phyloP scores from a whole-genome alignment of 30 jellyfish, hydroid and myxozoan species.

The Mastigias papua region DNA sequence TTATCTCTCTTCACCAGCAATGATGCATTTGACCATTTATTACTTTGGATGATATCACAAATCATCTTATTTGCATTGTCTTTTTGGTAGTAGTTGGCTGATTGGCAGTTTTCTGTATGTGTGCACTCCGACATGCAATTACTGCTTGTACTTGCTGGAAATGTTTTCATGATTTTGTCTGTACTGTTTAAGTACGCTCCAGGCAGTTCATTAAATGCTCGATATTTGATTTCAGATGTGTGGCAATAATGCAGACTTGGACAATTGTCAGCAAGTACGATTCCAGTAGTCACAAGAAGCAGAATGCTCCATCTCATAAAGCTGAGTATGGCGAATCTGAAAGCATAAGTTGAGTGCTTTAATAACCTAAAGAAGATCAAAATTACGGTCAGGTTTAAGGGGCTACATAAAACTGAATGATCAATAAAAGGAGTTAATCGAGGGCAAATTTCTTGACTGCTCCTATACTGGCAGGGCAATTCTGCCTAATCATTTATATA shows the following conservation, averaged over 20 bases:
- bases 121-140: conserved; percentile 40
- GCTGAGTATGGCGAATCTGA: too few relatives aligned
- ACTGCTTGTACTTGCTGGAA: not conserved
- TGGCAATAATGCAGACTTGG: conserved; percentile 44
- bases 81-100: not conserved
- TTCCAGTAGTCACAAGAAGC: too few relatives aligned
- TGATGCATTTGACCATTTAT: conserved; percentile 64
- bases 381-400: too few relatives aligned
- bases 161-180: not conserved
- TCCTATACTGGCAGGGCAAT: too few relatives aligned
- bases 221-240: conserved; percentile 29
- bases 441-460: too few relatives aligned
- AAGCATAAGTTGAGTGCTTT: too few relatives aligned
- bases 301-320: too few relatives aligned
- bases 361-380: too few relatives aligned
- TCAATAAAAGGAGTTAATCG: too few relatives aligned
- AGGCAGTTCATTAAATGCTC: conserved; percentile 15
- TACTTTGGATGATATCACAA: conserved; percentile 45
- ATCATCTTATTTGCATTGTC: not conserved
- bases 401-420: too few relatives aligned
- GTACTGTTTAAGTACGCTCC: conserved; percentile 34
- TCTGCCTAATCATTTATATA: too few relatives aligned
- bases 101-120: conserved; percentile 19
- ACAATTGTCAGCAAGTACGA: too few relatives aligned
- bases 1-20: not conserved